Percentiles rank a stretch among this genome's conserved stretches.
Evolutionary conservation across 1,140 invertebrate genomes (phyloP).

Genomic region (Lepidurus packardi): DNA sequence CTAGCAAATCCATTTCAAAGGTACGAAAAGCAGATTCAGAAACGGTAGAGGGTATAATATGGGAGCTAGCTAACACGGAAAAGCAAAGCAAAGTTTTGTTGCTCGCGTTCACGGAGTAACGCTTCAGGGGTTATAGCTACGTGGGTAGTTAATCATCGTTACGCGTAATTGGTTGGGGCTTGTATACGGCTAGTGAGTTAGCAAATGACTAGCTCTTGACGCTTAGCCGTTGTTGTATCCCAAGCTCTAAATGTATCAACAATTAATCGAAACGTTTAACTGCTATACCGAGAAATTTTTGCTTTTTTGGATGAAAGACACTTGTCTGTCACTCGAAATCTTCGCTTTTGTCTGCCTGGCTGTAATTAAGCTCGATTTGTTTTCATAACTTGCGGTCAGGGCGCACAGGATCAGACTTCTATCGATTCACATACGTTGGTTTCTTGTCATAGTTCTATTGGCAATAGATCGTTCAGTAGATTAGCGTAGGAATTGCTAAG

Average conservation of each 20-base stretch:
- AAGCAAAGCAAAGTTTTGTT: not conserved
- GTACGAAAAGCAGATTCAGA: not conserved
- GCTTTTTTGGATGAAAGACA: not conserved
- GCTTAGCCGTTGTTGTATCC: not conserved
- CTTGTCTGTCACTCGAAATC: not conserved
- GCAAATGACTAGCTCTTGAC: conserved; percentile 11
- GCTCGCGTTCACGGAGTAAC: not conserved
- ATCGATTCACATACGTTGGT: not conserved
- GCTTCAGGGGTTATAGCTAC: not conserved
- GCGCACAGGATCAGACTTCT: not conserved
- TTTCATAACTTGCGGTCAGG: conserved; percentile 9
- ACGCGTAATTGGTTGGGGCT: not conserved
- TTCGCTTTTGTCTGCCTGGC: not conserved
- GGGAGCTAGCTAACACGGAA: not conserved
- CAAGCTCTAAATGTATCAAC: not conserved
- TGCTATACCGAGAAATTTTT: not conserved
- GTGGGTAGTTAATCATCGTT: not conserved
- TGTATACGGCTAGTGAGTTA: not conserved
- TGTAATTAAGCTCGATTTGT: not conserved
- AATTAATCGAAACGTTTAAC: not conserved
- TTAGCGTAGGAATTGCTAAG: not conserved
- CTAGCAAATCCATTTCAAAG: not conserved
- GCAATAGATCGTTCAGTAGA: not conserved
- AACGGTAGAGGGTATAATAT: not conserved
- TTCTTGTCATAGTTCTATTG: not conserved